Percentiles rank a stretch among this genome's conserved stretches.
Conservation (phyloP, 2,113 vertebrate species). For the Engystomops pustulosus region DNA sequence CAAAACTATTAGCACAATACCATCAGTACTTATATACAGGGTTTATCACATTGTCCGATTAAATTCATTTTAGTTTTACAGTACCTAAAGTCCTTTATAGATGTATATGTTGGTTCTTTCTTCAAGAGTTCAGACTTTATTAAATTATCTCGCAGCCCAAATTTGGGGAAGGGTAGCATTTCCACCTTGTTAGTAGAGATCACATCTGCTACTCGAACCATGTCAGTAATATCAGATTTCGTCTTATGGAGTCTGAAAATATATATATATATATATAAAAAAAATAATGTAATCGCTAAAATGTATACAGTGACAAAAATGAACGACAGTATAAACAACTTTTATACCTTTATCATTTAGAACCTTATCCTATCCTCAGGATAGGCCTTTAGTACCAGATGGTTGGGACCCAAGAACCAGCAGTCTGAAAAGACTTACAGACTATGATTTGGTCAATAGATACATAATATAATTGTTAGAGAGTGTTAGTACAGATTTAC, state of each 20-base stretch:
- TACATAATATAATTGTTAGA: no score
- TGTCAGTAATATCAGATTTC: constrained; percentile 75
- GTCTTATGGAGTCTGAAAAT: constrained; percentile 74
- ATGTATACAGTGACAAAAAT: not conserved
- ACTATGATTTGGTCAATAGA: no score
- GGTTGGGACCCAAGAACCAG: no score
- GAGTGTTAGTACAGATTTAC: no score
- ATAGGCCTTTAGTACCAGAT: no score
- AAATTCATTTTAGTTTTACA: no score
- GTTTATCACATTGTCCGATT: not conserved
- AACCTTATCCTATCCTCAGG: no score
- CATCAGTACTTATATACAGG: not conserved
- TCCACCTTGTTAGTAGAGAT: constrained; percentile 80
- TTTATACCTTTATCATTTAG: no score
- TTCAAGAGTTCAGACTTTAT: constrained; percentile 86
- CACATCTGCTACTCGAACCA: constrained; percentile 77
- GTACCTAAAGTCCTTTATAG: constrained; percentile 86
- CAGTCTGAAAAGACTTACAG: no score
- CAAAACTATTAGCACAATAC: no score
- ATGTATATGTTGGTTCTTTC: constrained; percentile 86
- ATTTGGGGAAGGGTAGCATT: constrained; percentile 83
- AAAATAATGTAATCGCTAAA: not conserved
- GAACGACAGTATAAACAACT: not conserved
- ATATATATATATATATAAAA: no score
- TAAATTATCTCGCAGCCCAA: constrained; percentile 87